Percentiles rank a stretch among this genome's conserved stretches.
phyloP scores from a whole-genome alignment of 53 echinoderm and acorn worm genomes.

The Echinometra lucunter region DNA sequence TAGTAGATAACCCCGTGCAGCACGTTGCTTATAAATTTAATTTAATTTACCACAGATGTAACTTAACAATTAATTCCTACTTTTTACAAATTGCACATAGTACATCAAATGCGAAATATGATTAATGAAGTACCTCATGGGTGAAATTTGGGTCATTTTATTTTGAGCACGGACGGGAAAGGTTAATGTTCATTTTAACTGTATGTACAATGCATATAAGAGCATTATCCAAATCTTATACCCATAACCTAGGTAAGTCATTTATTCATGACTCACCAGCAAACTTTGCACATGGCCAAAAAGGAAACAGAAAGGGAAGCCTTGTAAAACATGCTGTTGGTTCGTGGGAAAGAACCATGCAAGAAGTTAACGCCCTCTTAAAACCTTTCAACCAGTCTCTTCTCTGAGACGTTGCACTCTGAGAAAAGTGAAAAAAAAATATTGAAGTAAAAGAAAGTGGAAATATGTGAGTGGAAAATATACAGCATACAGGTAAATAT shows the following conservation, averaged over 20 bases:
- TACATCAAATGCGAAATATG: no score
- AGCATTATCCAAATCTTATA: constrained; percentile 1
- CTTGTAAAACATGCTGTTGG: not conserved
- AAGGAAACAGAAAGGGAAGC: not conserved
- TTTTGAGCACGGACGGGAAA: no score
- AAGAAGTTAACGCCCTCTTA: not conserved
- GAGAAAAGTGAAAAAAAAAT: not conserved
- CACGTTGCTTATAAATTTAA: not conserved
- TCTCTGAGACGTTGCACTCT: not conserved
- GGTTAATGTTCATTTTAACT: no score
- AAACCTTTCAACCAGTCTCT: not conserved
- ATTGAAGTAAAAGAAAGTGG: not conserved
- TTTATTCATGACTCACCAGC: not conserved
- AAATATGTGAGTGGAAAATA: not conserved
- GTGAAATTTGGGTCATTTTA: no score
- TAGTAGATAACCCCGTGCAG: not conserved
- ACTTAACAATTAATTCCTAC: not conserved
- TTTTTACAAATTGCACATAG: not conserved
- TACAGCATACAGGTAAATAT: no score
- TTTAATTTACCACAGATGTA: no score
- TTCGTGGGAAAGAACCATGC: not conserved
- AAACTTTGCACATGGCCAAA: not conserved
- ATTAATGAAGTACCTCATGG: no score
- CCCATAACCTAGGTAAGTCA: not conserved
- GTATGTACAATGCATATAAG: no score